phyloP scores from a whole-genome alignment of 2,888 invertebrate species.

The Quadriops clusia region DNA sequence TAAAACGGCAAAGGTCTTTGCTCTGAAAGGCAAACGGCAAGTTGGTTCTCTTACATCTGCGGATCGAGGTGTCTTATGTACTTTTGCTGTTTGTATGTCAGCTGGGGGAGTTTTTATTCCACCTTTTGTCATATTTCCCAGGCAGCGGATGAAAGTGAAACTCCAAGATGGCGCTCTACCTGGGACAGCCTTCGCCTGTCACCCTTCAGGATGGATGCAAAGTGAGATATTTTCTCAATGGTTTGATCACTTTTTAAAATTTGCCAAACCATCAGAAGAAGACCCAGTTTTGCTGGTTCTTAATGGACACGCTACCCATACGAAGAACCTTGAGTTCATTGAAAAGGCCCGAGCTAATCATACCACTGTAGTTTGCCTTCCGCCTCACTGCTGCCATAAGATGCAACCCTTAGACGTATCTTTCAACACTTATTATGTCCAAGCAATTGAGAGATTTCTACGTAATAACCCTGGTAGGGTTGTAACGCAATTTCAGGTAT shows the following conservation, averaged over 20 bases:
- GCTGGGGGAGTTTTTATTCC: constrained; percentile 14
- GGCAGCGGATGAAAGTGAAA: constrained; percentile 10
- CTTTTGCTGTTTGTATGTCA: constrained; percentile 13
- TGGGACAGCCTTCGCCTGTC: constrained; percentile 18
- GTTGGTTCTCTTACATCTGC: constrained; percentile 3
- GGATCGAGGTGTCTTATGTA: constrained; percentile 2
- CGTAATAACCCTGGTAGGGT: constrained; percentile 4
- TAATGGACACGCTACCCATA: constrained; percentile 28
- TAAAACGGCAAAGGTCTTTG: constrained; percentile 1
- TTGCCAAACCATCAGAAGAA: constrained; percentile 21
- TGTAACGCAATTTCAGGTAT: constrained; percentile 6
- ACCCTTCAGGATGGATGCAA: constrained; percentile 25
- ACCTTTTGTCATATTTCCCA: constrained; percentile 12
- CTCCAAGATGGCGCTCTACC: constrained; percentile 25
- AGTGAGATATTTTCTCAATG: constrained; percentile 25
- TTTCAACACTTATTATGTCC: constrained; percentile 1
- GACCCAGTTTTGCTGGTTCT: constrained; percentile 25
- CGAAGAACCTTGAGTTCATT: constrained; percentile 24
- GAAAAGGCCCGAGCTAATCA: constrained; percentile 19
- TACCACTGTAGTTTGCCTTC: constrained; percentile 26
- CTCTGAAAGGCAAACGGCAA: constrained; percentile 3
- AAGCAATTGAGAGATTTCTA: constrained; percentile 2
- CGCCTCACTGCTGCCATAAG: constrained; percentile 22
- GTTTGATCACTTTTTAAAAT: constrained; percentile 30
- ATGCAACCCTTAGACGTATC: constrained; percentile 10